Evolutionary conservation across 1,140 invertebrate species (phyloP).

Genomic region (Drosophila nikananu): DNA sequence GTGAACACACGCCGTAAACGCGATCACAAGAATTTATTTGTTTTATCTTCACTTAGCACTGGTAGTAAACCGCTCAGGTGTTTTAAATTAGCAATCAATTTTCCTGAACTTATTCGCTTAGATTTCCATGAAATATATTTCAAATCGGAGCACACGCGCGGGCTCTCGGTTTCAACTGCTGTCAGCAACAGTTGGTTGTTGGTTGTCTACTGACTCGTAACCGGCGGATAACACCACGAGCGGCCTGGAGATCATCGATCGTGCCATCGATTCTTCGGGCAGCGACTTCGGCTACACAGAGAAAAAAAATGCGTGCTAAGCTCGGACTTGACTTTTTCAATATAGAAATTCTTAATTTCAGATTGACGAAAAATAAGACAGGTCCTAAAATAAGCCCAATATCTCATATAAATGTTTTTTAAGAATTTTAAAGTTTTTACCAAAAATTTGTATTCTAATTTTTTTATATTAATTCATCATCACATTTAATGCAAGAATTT

Average conservation of each 20-base stretch:
- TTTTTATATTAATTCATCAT: too few species aligned
- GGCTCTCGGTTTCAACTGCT: constrained; percentile 30
- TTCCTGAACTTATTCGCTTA: constrained; percentile 6
- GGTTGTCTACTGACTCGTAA: constrained; percentile 70
- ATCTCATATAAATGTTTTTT: too few species aligned
- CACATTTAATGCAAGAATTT: background rate
- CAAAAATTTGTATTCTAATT: too few species aligned
- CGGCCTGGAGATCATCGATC: constrained; percentile 25
- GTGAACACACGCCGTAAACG: constrained; percentile 18
- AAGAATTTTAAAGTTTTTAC: too few species aligned
- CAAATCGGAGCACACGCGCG: background rate
- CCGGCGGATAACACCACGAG: constrained; percentile 13
- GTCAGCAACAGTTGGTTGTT: constrained; percentile 81
- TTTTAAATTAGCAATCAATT: constrained; percentile 50
- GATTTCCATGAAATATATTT: constrained; percentile 10
- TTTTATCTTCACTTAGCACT: constrained; percentile 17
- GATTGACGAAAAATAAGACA: too few species aligned
- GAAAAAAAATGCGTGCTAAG: background rate
- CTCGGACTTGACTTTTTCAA: too few species aligned
- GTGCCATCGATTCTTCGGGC: constrained; percentile 34
- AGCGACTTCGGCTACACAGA: constrained; percentile 17
- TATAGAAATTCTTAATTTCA: too few species aligned
- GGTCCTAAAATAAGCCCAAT: too few species aligned
- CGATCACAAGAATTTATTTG: background rate
- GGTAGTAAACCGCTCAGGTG: constrained; percentile 43